Base-by-base conservation (phyloP, 2,113 vertebrate genomes). In the Pygoscelis adeliae region DNA sequence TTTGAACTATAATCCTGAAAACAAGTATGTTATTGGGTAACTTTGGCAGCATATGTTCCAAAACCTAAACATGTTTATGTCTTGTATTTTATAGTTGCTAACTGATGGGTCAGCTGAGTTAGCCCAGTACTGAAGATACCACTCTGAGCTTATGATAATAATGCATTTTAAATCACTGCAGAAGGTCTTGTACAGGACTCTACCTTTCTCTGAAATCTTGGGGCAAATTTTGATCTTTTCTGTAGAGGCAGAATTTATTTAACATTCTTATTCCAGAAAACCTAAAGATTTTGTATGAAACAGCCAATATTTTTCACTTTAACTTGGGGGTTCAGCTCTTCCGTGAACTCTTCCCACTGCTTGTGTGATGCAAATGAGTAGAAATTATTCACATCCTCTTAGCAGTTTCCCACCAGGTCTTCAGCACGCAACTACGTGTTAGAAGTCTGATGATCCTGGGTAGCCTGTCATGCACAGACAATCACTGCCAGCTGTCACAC, bases 1-100 rank as follows among this genome's bases (percentile, higher is more conserved):
- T 97, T 97, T 97, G 97, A 96, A 96, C 95, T 95, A 91, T 49
- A 94, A 85, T 87, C 73, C 70, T 84, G 40, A 95, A 97, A 96
- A 96, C 87, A 96, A 95, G 55, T 70, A 66, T 91, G 91, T 71
- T 95, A 69, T 91, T 95, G 92, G 87, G 71, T 96, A 95, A 98
- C 83, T 92, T 46, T 16, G 61, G 53, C 46, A 88, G 85, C 61
- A 77, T 94, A 89, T 40, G 50, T 93, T 92, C 78, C 49, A 85
- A 95, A 95, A 94, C 66, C 74, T 94, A 91, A 95, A 90, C 63
- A 30, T 61, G 69, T 96, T 97, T 96, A 9, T 91, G 82, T 89
- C 72, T 19, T 77, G 36, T 70, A 42, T 95, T 94, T 95, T 95
- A 55, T 32, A 87, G 76, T 81, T 94, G 27, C 65, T 91, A 88